Base-by-base conservation (phyloP, 2,797 vertebrate genomes). In the Benthosema pterotum region DNA sequence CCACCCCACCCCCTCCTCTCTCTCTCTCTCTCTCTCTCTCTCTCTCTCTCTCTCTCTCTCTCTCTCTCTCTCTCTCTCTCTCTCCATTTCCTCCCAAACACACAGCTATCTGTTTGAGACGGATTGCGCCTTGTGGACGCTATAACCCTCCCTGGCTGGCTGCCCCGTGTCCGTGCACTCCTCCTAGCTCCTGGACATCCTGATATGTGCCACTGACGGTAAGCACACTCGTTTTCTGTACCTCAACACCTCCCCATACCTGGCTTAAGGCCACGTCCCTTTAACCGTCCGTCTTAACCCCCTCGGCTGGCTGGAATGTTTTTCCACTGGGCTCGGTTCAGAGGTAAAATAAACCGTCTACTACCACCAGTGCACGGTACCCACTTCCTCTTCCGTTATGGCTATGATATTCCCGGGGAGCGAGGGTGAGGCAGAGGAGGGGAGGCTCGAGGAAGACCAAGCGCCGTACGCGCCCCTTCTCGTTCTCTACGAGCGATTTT, bases 101-200 rank as follows among this genome's bases (percentile, higher is more conserved):
- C 89, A 90, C 70, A 45, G 71, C 74, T 78, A 77, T 83, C 82
- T 93, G 91, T 93, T 88, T 77, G 62, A 28, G 25, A 72, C 83
- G 63, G 72, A 38, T 72, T 77, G 71, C 52, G 38, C 75, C 75
- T 84, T 43, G 62, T 16, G 72, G 72, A 86, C 76, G 32, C 8
- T 69, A 57, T n/a, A n/a, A n/a, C 71, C 69, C 67, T 9, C 50
- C 64, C 78, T 84, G 84, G 76, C 84, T 42, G 28, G 54, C 58
- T 77, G 75, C 87, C 81, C 54, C 22, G 5, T 52, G 65, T 71
- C 66, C 60, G 4, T 60, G 68, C 57, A 11, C 64, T 43, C 63
- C 60, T 63, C 60, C 68, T 14, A 25, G 25, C 61, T 47, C n/a
- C 25, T 63, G 22, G 22, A 66, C 60, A 63, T 72, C 63, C 59